Conservation (phyloP, 2,797 vertebrate species). For the Arnoldichthys spilopterus region DNA sequence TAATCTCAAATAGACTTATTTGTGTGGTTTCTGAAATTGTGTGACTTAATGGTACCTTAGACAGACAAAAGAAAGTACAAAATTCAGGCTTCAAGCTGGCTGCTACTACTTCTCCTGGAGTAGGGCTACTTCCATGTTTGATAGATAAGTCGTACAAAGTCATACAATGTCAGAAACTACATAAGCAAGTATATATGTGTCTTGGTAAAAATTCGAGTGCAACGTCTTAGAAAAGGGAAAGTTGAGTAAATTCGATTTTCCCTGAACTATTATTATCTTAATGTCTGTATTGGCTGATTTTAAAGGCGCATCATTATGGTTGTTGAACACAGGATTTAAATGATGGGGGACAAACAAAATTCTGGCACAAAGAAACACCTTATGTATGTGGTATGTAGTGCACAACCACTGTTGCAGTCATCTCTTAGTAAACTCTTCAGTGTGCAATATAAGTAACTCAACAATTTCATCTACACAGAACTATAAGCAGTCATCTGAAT, state of each 20-base stretch:
- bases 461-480: background rate
- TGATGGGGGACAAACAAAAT: background rate
- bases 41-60: too few species aligned
- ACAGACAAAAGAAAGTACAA: background rate
- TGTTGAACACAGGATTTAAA: background rate
- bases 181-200: background rate
- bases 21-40: background rate
- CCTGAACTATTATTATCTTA: background rate
- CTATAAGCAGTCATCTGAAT: background rate
- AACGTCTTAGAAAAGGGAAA: background rate
- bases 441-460: background rate
- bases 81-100: background rate
- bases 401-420: background rate
- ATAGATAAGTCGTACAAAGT: background rate
- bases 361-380: too few species aligned
- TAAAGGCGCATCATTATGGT: background rate
- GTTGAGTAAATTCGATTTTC: background rate
- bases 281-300: constrained; percentile 13
- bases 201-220: background rate
- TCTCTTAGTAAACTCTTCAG: background rate
- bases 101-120: background rate
- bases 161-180: background rate
- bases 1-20: too few species aligned
- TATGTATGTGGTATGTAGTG: too few species aligned
- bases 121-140: background rate